Evolutionary conservation across 1,140 invertebrate genomes (phyloP).

Genomic region (Dendrolimus kikuchii): DNA sequence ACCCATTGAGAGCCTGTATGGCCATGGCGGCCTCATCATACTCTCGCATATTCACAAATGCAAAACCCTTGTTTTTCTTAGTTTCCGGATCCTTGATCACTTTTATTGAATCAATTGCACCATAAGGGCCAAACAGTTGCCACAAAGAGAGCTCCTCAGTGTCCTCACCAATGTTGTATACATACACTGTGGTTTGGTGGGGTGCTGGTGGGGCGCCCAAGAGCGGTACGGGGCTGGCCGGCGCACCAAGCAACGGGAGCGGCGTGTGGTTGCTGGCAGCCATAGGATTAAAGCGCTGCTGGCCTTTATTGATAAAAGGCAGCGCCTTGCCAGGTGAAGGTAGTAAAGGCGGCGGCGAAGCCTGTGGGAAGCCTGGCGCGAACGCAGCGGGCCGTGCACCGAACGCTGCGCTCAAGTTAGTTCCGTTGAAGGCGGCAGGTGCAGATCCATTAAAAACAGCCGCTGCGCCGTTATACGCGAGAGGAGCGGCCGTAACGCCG

Average conservation of each 20-base stretch:
- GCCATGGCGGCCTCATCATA: slow-evolving; percentile 98
- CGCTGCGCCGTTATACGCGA: slow-evolving; percentile 46
- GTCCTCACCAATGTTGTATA: slow-evolving; percentile 98
- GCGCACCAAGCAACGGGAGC: slow-evolving; percentile 57
- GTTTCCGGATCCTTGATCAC: slow-evolving; percentile 98
- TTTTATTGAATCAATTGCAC: slow-evolving; percentile 98
- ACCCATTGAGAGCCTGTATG: slow-evolving; percentile 97
- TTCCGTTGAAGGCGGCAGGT: slow-evolving; percentile 48
- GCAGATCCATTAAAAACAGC: slow-evolving; percentile 49
- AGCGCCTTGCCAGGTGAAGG: slow-evolving; percentile 66
- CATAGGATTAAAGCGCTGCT: slow-evolving; percentile 69
- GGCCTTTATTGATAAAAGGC: slow-evolving; percentile 68
- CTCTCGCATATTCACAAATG: slow-evolving; percentile 99
- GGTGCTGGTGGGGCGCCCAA: slow-evolving; percentile 46
- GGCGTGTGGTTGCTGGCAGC: slow-evolving; percentile 58
- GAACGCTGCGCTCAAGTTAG: slow-evolving; percentile 50
- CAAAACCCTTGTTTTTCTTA: slow-evolving; percentile 99
- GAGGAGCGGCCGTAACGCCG: slow-evolving; percentile 30
- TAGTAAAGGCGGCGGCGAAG: slow-evolving; percentile 58
- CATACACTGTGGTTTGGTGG: slow-evolving; percentile 74
- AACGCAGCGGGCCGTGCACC: slow-evolving; percentile 45
- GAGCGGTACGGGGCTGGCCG: slow-evolving; percentile 55
- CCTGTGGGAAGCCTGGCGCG: slow-evolving; percentile 53
- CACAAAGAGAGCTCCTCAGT: slow-evolving; percentile 99
- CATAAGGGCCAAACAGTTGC: slow-evolving; percentile 99